Base-by-base conservation (phyloP, 2,113 vertebrate species). In the Podocnemis expansa region DNA sequence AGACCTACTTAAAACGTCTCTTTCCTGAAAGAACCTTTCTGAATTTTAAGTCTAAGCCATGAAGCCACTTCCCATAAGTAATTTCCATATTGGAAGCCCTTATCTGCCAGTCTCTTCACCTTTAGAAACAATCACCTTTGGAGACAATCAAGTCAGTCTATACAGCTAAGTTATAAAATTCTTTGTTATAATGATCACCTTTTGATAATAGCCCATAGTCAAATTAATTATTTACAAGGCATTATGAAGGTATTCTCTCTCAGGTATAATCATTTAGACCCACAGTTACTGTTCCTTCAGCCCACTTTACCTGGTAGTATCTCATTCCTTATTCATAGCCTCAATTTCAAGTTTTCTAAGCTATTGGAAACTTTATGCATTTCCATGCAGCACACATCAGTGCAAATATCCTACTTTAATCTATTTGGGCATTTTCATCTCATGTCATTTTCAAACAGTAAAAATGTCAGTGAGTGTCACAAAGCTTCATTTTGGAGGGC, bases 151-250 rank as follows among this genome's bases (percentile, higher is more conserved):
- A 94, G 95, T 86, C 63, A 96, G 56, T 87, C 89, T 84, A 70
- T 19, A 70, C 27, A 94, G 58, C 3, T 91, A 95, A 96, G 93
- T 87, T 82, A 90, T 56, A 97, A 96, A 91, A 73, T 86, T 93
- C 76, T 89, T 88, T 78, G 41, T 60, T 89, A 92, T 97, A 96
- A 96, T 82, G 90, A 96, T 84, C n/a, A 96, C 80, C 92, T 89
- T 91, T 80, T 92, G 91, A 94, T 88, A 97, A 83, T 84, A 0
- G 1, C 75, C 49, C 22, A 56, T 25, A 90, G 91, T 81, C 89
- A 89, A 96, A 97, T 94, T 92, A 94, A 94, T 80, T 92, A 94
- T 55, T 91, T 92, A 91, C 93, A 95, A 92, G 97, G 87, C 92
- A 96, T 95, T 94, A 89, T 91, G 90, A 96, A 96, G 92, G 80